Evolutionary conservation across 2,113 vertebrate genomes (phyloP).

Genomic region (Cyanoderma ruficeps): DNA sequence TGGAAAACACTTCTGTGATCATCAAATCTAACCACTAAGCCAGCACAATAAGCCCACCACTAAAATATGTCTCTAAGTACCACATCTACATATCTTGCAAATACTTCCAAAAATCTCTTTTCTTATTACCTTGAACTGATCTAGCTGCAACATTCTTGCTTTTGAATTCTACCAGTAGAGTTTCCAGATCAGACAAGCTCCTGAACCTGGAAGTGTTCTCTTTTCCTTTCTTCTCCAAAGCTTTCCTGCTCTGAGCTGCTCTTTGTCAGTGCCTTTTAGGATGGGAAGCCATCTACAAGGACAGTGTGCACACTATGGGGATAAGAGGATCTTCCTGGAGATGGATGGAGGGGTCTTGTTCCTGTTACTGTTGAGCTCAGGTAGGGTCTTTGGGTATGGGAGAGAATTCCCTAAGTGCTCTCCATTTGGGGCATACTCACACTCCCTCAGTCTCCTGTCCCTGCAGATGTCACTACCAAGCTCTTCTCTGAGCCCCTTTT

Average conservation of each 20-base stretch:
- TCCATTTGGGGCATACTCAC: fast-evolving
- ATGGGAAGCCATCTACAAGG: fast-evolving
- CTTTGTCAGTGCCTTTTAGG: not conserved
- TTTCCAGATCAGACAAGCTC: not conserved
- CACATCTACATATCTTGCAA: not conserved
- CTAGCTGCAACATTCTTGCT: not conserved
- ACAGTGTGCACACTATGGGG: too few relatives aligned
- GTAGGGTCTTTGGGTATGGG: not conserved
- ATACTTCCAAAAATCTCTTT: not conserved
- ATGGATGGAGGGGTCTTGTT: not conserved
- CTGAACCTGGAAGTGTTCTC: not conserved
- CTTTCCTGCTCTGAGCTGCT: not conserved
- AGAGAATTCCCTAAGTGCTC: not conserved
- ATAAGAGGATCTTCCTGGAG: not conserved
- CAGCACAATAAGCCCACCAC: not conserved
- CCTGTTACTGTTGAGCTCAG: not conserved
- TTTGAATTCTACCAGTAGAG: not conserved
- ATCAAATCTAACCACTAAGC: not conserved
- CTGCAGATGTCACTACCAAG: not conserved
- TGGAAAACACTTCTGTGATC: not conserved
- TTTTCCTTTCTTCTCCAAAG: not conserved
- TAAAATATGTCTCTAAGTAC: not conserved
- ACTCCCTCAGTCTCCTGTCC: not conserved
- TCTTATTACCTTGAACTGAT: not conserved
- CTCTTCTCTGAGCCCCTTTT: not conserved